Evolutionary conservation across 2,797 vertebrate species (phyloP), one percentile per base, ranked within the genome.

Genomic region (Danio choprae): DNA sequence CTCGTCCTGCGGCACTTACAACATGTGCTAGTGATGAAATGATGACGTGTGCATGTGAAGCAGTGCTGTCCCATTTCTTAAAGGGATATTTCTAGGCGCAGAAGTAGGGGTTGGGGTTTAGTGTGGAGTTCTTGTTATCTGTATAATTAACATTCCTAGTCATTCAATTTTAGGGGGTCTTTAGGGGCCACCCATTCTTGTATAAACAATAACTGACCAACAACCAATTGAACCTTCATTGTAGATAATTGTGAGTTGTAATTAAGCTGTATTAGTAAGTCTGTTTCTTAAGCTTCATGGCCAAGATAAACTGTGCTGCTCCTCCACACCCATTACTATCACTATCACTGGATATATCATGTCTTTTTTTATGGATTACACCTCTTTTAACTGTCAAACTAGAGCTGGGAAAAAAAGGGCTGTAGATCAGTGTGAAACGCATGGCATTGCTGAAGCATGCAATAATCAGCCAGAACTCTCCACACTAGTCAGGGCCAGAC

Each of bases 141-240:
- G 48, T 51, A 11, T 4, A 13, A 13, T 51, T 51, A 51, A 4
- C 48, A 11, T 51, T 10, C 4, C 13, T 5, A 4, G 8, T 51
- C 48, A 51, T 51, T 51, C 29, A 5, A 48, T 13, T 29, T 29
- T 29, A 3, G 9, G 48, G 12, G 9, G 75, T 59, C 75, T 68
- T 36, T 46, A 38, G 72, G 41, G 55, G 44, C 51, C 75, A 79
- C 41, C 18, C 4, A 62, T 67, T 71, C 46, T 53, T 80, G 41
- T 56, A 48, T 53, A n/a, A 71, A 58, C 55, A 68, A 73, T 8
- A 55, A 74, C 13, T 38, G 18, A 58, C 50, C 77, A 77, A 81
- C 74, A 82, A 81, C 80, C 87, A 85, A 83, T 69, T 78, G 11
- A 59, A 70, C 12, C 72, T 63, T 77, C 15, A 69, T 59, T 70